phyloP scores from a whole-genome alignment of 2,888 invertebrate species.

The Drosophila antonietae region DNA sequence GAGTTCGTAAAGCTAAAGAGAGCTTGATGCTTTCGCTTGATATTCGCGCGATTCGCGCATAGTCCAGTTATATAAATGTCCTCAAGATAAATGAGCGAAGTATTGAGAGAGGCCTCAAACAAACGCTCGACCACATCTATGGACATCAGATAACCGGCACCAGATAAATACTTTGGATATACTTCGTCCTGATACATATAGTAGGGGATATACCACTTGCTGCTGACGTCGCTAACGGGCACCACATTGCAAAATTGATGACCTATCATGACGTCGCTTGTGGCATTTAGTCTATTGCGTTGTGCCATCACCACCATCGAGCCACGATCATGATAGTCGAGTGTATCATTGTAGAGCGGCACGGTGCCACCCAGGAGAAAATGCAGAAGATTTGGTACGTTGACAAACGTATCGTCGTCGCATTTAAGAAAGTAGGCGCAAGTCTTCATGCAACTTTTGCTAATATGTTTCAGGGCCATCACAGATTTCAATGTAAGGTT shows the following conservation, averaged over 20 bases:
- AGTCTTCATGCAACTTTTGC: slow-evolving; percentile 87
- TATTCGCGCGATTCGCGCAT: slow-evolving; percentile 87
- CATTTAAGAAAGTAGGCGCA: slow-evolving; percentile 91
- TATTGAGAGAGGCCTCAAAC: slow-evolving; percentile 88
- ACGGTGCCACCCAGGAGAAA: slow-evolving; percentile 85
- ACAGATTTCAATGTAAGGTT: slow-evolving; percentile 94
- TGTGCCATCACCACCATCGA: slow-evolving; percentile 74
- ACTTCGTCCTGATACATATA: slow-evolving; percentile 90
- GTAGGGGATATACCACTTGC: slow-evolving; percentile 93
- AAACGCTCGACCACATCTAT: slow-evolving; percentile 88
- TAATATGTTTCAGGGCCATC: slow-evolving; percentile 93
- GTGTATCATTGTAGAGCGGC: slow-evolving; percentile 83
- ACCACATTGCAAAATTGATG: slow-evolving; percentile 91
- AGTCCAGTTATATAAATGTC: slow-evolving; percentile 92
- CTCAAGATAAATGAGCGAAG: slow-evolving; percentile 90
- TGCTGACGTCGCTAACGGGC: slow-evolving; percentile 89
- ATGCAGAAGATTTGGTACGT: slow-evolving; percentile 88
- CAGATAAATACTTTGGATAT: slow-evolving; percentile 93
- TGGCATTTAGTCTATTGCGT: slow-evolving; percentile 79
- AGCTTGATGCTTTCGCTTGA: slow-evolving; percentile 88
- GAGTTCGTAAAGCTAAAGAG: slow-evolving; percentile 86
- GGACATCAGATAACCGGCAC: slow-evolving; percentile 92
- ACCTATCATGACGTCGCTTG: slow-evolving; percentile 88
- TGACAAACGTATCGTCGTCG: slow-evolving; percentile 94
- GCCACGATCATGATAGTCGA: slow-evolving; percentile 78